A percentile compares a stretch with the other conserved stretches of the same genome.
phyloP scores from a whole-genome alignment of 2,888 invertebrate species.

The Muschampia plurimacula region DNA sequence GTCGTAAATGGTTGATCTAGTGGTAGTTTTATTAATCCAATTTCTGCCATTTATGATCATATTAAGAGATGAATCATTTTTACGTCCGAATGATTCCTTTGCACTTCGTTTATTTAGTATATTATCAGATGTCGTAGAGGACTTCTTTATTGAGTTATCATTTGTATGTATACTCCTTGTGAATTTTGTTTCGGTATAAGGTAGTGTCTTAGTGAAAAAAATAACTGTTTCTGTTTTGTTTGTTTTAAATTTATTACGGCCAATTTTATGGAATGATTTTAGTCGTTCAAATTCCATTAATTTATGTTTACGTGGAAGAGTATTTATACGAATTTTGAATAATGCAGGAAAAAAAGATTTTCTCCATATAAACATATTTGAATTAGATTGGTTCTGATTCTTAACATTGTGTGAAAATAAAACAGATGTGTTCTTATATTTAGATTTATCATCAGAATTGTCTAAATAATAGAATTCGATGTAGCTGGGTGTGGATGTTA shows the following conservation, averaged over 20 bases:
- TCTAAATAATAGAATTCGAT: slow-evolving; percentile 78
- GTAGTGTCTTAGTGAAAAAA: not conserved
- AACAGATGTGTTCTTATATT: slow-evolving; percentile 27
- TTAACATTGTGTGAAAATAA: slow-evolving; percentile 8
- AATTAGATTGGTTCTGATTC: not conserved
- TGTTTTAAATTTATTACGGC: not conserved
- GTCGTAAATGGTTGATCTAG: slow-evolving; percentile 52
- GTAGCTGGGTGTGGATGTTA: slow-evolving; percentile 62
- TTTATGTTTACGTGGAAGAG: not conserved
- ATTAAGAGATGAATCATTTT: not conserved
- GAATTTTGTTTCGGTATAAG: slow-evolving; percentile 6
- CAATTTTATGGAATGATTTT: slow-evolving; percentile 13
- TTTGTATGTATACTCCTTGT: not conserved
- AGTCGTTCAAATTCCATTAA: not conserved
- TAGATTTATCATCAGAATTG: slow-evolving; percentile 52
- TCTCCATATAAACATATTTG: not conserved
- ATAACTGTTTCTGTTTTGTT: not conserved
- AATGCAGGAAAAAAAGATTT: not conserved
- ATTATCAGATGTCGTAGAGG: not conserved
- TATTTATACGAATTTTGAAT: slow-evolving; percentile 18
- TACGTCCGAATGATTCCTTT: not conserved
- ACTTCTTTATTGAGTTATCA: not conserved
- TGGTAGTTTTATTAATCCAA: not conserved
- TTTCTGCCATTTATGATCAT: not conserved
- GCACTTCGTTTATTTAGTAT: not conserved